Evolutionary conservation across 2,888 invertebrate genomes (phyloP), one percentile per base, ranked within the genome.

Genomic region (Drosophila lutescens): DNA sequence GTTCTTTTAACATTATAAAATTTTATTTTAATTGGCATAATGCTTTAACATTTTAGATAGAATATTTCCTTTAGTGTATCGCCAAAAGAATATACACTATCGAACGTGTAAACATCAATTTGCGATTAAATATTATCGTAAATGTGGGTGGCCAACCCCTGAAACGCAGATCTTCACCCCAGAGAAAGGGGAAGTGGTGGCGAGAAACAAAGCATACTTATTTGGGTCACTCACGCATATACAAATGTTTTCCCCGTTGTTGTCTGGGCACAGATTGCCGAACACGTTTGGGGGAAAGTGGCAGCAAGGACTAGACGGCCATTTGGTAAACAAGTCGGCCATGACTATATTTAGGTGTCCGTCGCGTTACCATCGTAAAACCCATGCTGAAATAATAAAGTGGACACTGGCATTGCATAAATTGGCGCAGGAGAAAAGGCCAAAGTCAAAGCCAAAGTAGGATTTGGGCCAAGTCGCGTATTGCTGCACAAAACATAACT

Each of bases 71-170:
- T 20, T 20, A 20, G 62, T 49, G 38, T 62, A 49, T 30, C 9
- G 3, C 32, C 6, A 3, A 12, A 5, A 6, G 1, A 47, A 26
- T 34, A 26, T 46, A 55, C 34, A 54, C 47, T 26, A 40, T 40
- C 65, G 55, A 34, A 38, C 46, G 74, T 57, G 72, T 67, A 74
- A 70, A 75, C 76, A 75, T 71, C 75, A 71, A 71, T 76, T 75
- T 75, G 76, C 65, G 76, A 70, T 75, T 76, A 76, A 75, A 76
- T 75, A 71, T 65, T 75, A 76, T 76, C 50, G 56, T 54, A 71
- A 58, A 53, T 53, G 76, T 12, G 15, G 13, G 15, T 4, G 32
- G 6, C 26, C 51, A 23, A 5, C 4, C 38, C 8, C 30, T 20
- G n/a, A 34, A 26, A 34, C 41, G 41, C 36, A 51, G 15, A 32